Conservation (phyloP, 2,888 invertebrate genomes). For the Epinotia demarniana region DNA sequence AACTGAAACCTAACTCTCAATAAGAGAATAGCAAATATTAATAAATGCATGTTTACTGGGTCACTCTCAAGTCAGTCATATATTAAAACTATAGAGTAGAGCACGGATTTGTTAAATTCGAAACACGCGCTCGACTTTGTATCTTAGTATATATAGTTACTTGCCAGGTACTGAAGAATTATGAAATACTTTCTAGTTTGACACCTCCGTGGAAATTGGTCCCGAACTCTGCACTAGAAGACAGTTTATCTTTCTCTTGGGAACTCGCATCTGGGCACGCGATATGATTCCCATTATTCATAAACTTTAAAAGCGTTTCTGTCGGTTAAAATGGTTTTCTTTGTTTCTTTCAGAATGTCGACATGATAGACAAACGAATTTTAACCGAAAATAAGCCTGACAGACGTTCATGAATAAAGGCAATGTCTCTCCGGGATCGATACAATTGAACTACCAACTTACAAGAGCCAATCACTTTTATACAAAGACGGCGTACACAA, state of each 20-base stretch:
- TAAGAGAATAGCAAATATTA: conserved; percentile 9
- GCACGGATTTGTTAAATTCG: neutral
- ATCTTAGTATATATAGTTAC: conserved; percentile 16
- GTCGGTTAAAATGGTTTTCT: neutral
- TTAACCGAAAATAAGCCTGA: neutral
- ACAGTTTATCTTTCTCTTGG: neutral
- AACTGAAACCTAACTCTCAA: conserved; percentile 30
- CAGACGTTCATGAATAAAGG: neutral
- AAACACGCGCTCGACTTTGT: conserved; percentile 1
- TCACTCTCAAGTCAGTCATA: conserved; percentile 30
- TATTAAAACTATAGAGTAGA: conserved; percentile 26
- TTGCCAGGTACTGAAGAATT: conserved; percentile 39
- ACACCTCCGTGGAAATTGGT: neutral
- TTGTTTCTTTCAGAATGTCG: neutral
- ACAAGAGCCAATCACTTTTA: conserved; percentile 9
- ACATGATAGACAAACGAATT: neutral
- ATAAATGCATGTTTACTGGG: conserved; percentile 38
- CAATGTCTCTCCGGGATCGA: neutral
- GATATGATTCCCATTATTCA: neutral
- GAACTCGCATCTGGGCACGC: neutral
- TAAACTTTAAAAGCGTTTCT: neutral
- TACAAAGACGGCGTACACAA: conserved; percentile 8
- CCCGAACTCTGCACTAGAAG: neutral
- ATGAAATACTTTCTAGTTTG: conserved; percentile 28
- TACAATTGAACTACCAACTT: conserved; percentile 16